Evolutionary conservation across 2,113 vertebrate genomes (phyloP), one percentile per base, ranked within the genome.

Genomic region (Charadrius vociferus): DNA sequence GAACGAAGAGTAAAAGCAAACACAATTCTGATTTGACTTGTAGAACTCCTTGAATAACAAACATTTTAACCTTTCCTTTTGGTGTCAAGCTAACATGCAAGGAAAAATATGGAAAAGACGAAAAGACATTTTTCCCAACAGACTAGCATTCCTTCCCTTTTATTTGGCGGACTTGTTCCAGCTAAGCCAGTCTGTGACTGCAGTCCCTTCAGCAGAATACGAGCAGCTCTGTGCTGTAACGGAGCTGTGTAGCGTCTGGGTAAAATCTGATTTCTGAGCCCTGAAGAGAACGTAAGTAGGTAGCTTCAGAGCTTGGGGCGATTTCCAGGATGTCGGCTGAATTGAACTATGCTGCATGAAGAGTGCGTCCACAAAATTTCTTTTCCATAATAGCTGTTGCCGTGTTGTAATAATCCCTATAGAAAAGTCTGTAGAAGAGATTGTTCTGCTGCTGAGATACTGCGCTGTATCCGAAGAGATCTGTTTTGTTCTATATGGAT

Each of bases 21-120:
- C 20, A 79, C 26, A 70, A 58, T 47, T 82, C 32, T 70, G 32
- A 75, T 91, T 63, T 89, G 12, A 66, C 45, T 82, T 36, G 36
- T 63, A 81, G 16, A 81, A 72, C 21, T 80, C 61, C 71, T 79
- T 27, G 34, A 74, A 52, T 80, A 90, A 55, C 20, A 81, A 81
- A 7, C 9, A 47, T 75, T 86, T 92, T 92, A 96, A 93, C 32
- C 81, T 97, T 96, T 95, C 45, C 39, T 93, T 96, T 88, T 84
- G 61, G 78, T 81, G 88, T 90, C 26, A 93, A 97, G 95, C 52
- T 77, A 94, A 82, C 15, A 36, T 2, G 17, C 21, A 36, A n/a
- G 22, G 32, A 59, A 97, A 84, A 97, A 82, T 73, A 86, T 9
- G 12, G 77, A 88, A 86, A 88, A 73, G 45, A 66, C 2, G 7